Base-by-base conservation (phyloP, 2,113 vertebrate species). In the Ammodytes dubius region DNA sequence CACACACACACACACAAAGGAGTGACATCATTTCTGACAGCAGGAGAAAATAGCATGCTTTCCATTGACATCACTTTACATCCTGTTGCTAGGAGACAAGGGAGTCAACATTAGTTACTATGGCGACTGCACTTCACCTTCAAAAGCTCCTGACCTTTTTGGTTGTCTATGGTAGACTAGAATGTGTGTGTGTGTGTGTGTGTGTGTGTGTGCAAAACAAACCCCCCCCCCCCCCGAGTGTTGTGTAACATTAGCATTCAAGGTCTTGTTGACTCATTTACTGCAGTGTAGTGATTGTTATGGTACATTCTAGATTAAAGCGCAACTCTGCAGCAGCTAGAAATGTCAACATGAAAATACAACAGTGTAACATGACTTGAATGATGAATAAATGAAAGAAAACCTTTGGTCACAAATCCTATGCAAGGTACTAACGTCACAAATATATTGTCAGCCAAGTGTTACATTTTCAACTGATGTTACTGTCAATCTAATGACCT, bases 41-140 rank as follows among this genome's bases (percentile, higher is more conserved):
- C 87, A 72, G 86, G 71, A 94, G 92, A 90, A 85, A 90, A 93
- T 90, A 94, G 74, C 91, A 87, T 71, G 75, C 74, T 91, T 79
- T 59, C 61, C n/a, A 92, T 92, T 96, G 90, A 96, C 95, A 95
- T 96, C 96, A 96, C 91, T 90, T 93, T 68, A 90, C 95, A 94
- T 91, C 79, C 14, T 10, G 95, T 96, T 95, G 88, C 97, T 91
- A 93, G 40, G 96, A 93, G 87, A 97, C 95, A 87, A 72, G 83
- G 88, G 91, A 92, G 94, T 94, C 95, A 94, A 95, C 94, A 93
- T 83, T 71, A 83, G 97, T 98, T 96, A 95, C 97, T 95, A 97
- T 96, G 94, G 95, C 81, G 87, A 97, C 95, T 84, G 90, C 91
- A 89, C 93, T 94, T 95, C 95, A 96, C 96, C 94, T 73, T 90